Percentiles rank a stretch among this genome's conserved stretches.
Conservation (phyloP, 1,140 invertebrate species). For the Zaprionus inermis region DNA sequence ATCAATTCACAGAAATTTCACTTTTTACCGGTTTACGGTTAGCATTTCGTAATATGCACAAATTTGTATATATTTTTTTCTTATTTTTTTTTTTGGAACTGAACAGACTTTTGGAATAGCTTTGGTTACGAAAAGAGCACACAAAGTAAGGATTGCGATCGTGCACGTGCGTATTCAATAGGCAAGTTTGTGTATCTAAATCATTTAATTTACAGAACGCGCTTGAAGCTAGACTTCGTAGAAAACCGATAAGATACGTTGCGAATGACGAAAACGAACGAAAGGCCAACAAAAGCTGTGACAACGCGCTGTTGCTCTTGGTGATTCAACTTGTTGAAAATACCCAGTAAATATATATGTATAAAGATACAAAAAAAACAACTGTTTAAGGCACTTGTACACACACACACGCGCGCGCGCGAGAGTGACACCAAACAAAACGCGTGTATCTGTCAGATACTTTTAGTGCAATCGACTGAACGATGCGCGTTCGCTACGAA, state of each 20-base stretch:
- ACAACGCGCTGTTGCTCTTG: background rate
- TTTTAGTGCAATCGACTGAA: conserved; percentile 39
- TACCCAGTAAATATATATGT: conserved; percentile 16
- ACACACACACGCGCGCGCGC: conserved; percentile 4
- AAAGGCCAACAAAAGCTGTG: background rate
- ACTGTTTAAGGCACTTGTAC: conserved; percentile 26
- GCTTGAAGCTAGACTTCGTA: conserved; percentile 53
- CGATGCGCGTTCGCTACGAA: conserved; percentile 34
- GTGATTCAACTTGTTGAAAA: conserved; percentile 39
- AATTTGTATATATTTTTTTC: background rate
- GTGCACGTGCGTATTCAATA: conserved; percentile 3
- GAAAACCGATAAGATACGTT: conserved; percentile 7
- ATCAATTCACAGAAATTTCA: conserved; percentile 49
- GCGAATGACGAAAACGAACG: background rate
- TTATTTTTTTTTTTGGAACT: conserved; percentile 8
- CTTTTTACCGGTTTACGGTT: conserved; percentile 42
- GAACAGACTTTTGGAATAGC: conserved; percentile 18
- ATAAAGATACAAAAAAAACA: conserved; percentile 22
- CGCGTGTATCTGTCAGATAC: conserved; percentile 53
- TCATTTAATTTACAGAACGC: conserved; percentile 59
- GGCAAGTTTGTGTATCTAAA: conserved; percentile 11
- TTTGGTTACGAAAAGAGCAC: conserved; percentile 18
- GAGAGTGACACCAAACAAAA: conserved; percentile 25
- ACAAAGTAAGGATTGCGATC: conserved; percentile 13
- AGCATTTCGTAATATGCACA: conserved; percentile 61